Evolutionary conservation across 2,113 vertebrate genomes (phyloP).

Genomic region (Scartelaos histophorus): DNA sequence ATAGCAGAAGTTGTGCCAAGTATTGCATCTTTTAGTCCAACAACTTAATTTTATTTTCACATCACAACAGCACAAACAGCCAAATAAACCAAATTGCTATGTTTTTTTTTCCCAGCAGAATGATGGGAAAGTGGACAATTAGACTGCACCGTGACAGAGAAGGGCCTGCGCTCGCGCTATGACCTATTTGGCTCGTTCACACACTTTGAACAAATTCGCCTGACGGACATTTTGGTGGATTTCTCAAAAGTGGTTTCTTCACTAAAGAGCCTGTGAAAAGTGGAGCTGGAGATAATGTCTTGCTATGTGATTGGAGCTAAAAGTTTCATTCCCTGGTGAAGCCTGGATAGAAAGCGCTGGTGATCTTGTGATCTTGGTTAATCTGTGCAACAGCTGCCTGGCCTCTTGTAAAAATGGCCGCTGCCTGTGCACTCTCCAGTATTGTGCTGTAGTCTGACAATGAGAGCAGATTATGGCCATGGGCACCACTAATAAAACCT

Average conservation of each 20-base stretch:
- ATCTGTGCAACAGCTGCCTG: slow-evolving; percentile 69
- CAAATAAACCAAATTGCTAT: neutral
- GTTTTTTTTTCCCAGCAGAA: neutral
- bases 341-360: slow-evolving; percentile 66
- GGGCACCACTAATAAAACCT: slow-evolving; percentile 26
- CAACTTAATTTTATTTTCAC: slow-evolving; percentile 18
- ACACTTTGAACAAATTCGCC: slow-evolving; percentile 21
- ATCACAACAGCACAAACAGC: slow-evolving; percentile 10
- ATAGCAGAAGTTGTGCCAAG: slow-evolving; percentile 27
- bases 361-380: slow-evolving; percentile 71
- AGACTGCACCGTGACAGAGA: neutral
- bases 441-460: slow-evolving; percentile 36
- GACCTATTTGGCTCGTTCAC: slow-evolving; percentile 6
- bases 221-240: slow-evolving; percentile 11
- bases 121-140: neutral
- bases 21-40: slow-evolving; percentile 22
- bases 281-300: slow-evolving; percentile 12
- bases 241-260: neutral
- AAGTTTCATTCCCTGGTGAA: slow-evolving; percentile 47
- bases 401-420: slow-evolving; percentile 60
- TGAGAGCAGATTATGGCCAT: slow-evolving; percentile 32
- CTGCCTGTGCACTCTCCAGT: slow-evolving; percentile 11
- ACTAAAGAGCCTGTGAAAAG: slow-evolving; percentile 26
- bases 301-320: slow-evolving; percentile 48
- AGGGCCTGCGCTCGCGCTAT: neutral